Evolutionary conservation across 2,888 invertebrate species (phyloP).

Genomic region (Drosophila parthenogenetica): DNA sequence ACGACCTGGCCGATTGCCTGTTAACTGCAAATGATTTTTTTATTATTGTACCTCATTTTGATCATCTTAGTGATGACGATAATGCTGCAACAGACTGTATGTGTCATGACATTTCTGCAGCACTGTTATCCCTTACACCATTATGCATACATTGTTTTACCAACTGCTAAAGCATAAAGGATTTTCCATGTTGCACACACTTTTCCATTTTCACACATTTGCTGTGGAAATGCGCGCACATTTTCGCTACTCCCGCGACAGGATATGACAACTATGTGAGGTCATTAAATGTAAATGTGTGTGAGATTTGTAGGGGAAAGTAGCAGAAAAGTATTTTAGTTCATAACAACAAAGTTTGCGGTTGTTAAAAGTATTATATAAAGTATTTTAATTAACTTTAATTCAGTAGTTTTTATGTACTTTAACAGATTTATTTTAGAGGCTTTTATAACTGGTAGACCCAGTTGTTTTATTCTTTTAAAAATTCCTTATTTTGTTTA

Average conservation of each 20-base stretch:
- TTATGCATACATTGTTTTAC: slow-evolving; percentile 31
- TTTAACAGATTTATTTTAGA: no score
- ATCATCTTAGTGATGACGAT: slow-evolving; percentile 1
- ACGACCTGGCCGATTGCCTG: slow-evolving; percentile 56
- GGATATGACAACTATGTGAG: slow-evolving; percentile 14
- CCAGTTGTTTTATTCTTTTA: no score
- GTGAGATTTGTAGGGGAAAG: background rate
- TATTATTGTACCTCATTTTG: slow-evolving; percentile 29
- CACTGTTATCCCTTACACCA: slow-evolving; percentile 21
- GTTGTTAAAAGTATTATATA: no score
- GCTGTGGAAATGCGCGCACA: background rate
- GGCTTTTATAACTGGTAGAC: no score
- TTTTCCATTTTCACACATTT: slow-evolving; percentile 36
- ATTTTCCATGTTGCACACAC: slow-evolving; percentile 21
- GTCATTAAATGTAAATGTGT: slow-evolving; percentile 1
- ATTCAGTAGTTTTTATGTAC: no score
- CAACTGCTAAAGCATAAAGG: slow-evolving; percentile 16
- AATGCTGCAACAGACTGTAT: slow-evolving; percentile 31
- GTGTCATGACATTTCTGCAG: slow-evolving; percentile 23
- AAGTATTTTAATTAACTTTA: no score
- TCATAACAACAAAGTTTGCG: no score
- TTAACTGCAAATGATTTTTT: slow-evolving; percentile 58
- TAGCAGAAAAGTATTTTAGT: no score
- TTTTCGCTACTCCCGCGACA: background rate
- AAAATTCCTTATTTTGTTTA: no score